Conservation (phyloP, 2,797 vertebrate genomes). For the Neosilurus hyrtlii region DNA sequence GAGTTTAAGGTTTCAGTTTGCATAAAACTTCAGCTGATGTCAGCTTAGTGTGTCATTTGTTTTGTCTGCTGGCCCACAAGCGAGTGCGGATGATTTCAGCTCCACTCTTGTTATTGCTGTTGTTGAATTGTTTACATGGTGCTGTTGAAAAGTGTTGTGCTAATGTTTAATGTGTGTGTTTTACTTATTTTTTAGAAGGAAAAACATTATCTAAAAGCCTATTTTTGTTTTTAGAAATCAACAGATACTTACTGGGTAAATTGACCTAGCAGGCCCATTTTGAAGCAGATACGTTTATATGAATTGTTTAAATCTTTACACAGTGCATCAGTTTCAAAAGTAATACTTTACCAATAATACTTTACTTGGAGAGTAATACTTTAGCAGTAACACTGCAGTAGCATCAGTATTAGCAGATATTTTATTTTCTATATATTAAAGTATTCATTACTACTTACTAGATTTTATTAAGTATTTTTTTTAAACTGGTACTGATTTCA, state of each 20-base stretch:
- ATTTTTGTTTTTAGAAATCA: neutral
- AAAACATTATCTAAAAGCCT: neutral
- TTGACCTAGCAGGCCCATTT: neutral
- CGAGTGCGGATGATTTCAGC: neutral
- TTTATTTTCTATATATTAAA: neutral
- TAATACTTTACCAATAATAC: neutral
- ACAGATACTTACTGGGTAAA: neutral
- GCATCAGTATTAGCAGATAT: neutral
- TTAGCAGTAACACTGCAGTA: neutral
- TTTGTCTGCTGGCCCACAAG: neutral
- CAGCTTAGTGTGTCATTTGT: neutral
- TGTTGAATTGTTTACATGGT: neutral
- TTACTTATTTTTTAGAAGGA: neutral
- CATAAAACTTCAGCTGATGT: neutral
- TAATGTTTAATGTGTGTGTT: neutral
- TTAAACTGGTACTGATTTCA: neutral
- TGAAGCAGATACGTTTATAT: neutral
- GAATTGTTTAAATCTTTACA: neutral
- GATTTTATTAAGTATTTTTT: neutral
- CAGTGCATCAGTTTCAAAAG: neutral
- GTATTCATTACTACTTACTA: neutral
- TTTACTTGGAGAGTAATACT: too few species aligned
- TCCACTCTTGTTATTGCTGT: neutral
- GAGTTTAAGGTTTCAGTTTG: neutral
- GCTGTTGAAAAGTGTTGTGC: neutral